Evolutionary conservation across 2,113 vertebrate genomes (phyloP).

Genomic region (Calidris pugnax): DNA sequence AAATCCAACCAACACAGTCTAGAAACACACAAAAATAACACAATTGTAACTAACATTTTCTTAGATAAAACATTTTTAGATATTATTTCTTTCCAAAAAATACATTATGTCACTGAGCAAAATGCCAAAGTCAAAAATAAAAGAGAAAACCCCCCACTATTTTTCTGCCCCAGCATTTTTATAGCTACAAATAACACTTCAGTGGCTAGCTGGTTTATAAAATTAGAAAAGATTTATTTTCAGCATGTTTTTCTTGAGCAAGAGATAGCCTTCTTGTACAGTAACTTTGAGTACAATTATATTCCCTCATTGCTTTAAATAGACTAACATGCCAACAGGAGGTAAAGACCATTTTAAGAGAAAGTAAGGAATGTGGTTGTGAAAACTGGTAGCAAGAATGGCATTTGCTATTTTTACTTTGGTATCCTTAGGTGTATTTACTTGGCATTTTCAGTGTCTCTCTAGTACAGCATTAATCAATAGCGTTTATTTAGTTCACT

Average conservation of each 20-base stretch:
- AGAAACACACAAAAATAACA: background rate
- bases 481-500: background rate
- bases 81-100: background rate
- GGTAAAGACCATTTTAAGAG: background rate
- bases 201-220: background rate
- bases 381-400: background rate
- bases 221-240: background rate
- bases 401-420: background rate
- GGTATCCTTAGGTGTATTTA: background rate
- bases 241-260: background rate
- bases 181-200: background rate
- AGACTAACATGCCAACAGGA: background rate
- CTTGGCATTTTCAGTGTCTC: background rate
- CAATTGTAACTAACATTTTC: background rate
- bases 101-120: background rate
- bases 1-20: background rate
- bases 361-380: background rate
- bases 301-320: background rate
- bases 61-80: background rate
- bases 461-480: background rate
- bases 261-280: background rate
- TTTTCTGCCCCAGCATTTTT: background rate
- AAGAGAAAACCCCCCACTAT: rapidly evolving
- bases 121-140: background rate
- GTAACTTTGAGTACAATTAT: background rate